Evolutionary conservation across 2,113 vertebrate genomes (phyloP).

Genomic region (Egretta garzetta): DNA sequence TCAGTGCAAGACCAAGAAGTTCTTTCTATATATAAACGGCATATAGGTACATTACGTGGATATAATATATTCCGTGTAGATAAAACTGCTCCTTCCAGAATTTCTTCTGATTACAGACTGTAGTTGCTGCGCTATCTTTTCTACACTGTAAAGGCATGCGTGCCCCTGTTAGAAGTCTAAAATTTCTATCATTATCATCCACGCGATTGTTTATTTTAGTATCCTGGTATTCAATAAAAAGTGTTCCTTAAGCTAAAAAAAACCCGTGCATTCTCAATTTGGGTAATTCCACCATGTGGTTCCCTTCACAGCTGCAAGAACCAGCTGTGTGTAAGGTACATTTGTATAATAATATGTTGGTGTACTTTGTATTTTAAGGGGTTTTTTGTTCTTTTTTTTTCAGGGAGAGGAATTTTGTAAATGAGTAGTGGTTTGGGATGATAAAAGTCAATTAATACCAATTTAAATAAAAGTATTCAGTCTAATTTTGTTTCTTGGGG

Average conservation of each 20-base stretch:
- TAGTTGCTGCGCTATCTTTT: background rate
- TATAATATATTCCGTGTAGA: background rate
- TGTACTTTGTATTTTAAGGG: background rate
- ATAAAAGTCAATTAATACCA: background rate
- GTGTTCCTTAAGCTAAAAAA: background rate
- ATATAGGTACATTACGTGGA: background rate
- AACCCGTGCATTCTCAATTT: background rate
- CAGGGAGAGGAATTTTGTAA: background rate
- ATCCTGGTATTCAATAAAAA: background rate
- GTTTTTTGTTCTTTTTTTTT: background rate
- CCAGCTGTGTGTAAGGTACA: conserved; percentile 32
- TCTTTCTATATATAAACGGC: background rate
- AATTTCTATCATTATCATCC: background rate
- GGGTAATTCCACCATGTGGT: background rate
- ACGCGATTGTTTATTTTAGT: background rate
- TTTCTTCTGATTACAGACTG: background rate
- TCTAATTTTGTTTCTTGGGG: background rate
- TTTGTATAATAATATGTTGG: background rate
- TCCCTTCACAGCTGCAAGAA: conserved; percentile 32
- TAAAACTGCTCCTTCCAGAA: background rate
- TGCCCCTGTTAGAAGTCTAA: background rate
- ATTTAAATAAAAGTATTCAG: background rate
- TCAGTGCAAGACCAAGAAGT: background rate
- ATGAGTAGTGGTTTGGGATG: background rate
- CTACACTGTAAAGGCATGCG: background rate